Base-by-base conservation (phyloP, 2,113 vertebrate genomes). In the Festucalex cinctus region DNA sequence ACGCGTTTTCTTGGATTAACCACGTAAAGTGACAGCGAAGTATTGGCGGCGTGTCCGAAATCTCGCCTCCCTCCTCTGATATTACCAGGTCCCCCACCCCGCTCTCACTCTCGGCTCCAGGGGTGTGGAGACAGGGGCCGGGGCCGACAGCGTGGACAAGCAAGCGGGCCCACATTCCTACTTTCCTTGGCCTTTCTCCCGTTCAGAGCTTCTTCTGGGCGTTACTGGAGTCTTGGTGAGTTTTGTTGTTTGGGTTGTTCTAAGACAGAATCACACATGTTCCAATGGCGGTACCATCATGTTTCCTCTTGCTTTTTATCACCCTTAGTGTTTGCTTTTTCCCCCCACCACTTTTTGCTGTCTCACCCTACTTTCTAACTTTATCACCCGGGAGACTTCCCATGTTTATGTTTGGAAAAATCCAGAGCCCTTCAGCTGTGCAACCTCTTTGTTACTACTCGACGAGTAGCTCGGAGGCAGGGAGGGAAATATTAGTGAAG, bases 51-150 rank as follows among this genome's bases (percentile, higher is more conserved):
- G 80, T 71, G 83, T 85, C 85, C 87, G 83, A 65, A 80, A 84
- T 74, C 83, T 78, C 79, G 80, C 77, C 82, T 81, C 70, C 75
- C 86, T 89, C 83, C 82, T 86, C 78, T 57, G 73, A 79, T 82
- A 83, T 88, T 85, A 78, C 83, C 84, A 85, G 80, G 83, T 79
- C 85, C 84, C 85, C 83, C 87, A 83, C 86, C 87, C 88, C 89
- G 78, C 84, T 83, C 88, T 67, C 88, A 83, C 87, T 84, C 83
- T 87, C 76, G 67, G 83, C 78, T 86, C 85, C 81, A 80, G 89
- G 90, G 91, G 90, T 90, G 90, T 90, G 88, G 86, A 65, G 90
- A 82, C 79, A 60, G 88, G 89, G 91, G 82, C 83, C 79, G 79
- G 88, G 88, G 78, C 22, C 65, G 72, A 67, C 75, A 86, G 79